phyloP scores from a whole-genome alignment of 2,888 invertebrate genomes.

The Megaustenia siamemsis region DNA sequence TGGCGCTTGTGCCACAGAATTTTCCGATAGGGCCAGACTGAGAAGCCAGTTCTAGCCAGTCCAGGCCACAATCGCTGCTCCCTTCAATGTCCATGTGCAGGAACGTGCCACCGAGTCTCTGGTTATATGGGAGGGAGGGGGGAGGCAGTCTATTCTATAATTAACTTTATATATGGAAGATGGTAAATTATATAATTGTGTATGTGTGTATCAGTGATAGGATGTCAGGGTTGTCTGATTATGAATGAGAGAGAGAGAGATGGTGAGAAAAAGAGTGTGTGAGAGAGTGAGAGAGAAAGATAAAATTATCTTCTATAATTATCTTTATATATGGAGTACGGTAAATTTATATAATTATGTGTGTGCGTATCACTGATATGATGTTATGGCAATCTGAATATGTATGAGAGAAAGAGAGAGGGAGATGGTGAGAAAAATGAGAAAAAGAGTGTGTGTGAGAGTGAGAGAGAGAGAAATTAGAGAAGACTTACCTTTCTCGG shows the following conservation, averaged over 20 bases:
- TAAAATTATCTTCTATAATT: no score
- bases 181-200: no score
- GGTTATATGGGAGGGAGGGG: neutral
- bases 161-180: no score
- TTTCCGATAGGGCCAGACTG: conserved; percentile 10
- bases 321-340: no score
- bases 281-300: conserved; percentile 16
- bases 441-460: neutral
- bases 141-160: no score
- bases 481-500: neutral
- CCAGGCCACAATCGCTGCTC: conserved; percentile 44
- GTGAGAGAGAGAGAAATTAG: neutral
- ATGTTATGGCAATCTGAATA: no score
- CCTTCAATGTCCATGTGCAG: conserved; percentile 40
- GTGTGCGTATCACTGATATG: no score
- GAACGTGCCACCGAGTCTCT: conserved; percentile 37
- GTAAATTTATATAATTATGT: no score
- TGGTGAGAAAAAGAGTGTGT: no score
- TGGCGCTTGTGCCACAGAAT: conserved; percentile 6
- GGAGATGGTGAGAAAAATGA: neutral
- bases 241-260: conserved; percentile 9
- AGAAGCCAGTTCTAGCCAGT: conserved; percentile 40
- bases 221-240: neutral
- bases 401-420: no score
- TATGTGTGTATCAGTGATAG: neutral